A percentile compares a stretch with the other conserved stretches of the same genome.
Conservation (phyloP, 2,888 invertebrate species). For the Chaitophorus viminalis region DNA sequence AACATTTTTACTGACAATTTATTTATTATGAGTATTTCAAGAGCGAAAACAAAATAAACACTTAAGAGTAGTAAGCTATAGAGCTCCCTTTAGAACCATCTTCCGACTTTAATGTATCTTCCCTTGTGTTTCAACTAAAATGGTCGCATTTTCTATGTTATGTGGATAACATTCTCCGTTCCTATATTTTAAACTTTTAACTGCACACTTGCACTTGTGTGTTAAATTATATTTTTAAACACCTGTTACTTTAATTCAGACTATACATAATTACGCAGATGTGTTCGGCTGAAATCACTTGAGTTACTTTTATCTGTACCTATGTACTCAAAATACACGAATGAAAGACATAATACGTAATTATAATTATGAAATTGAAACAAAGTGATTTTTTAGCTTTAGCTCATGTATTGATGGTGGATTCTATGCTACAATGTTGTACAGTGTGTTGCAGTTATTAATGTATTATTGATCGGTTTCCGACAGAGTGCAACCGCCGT, state of each 20-base stretch:
- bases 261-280: not conserved
- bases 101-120: not conserved
- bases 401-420: not conserved
- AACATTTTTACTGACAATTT: no score
- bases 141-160: not conserved
- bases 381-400: not conserved
- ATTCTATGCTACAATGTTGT: not conserved
- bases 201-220: not conserved
- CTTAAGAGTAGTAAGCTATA: not conserved
- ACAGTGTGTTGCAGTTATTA: not conserved
- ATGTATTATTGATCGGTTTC: slow-evolving; percentile 43
- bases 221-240: not conserved
- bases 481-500: not conserved
- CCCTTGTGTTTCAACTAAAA: not conserved
- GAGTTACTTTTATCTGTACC: not conserved
- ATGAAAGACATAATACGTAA: not conserved
- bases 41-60: not conserved
- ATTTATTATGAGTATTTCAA: not conserved
- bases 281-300: not conserved
- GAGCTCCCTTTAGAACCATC: not conserved
- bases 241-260: not conserved
- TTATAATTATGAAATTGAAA: not conserved
- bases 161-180: not conserved
- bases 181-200: not conserved
- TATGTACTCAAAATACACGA: not conserved